phyloP scores from a whole-genome alignment of 2,888 invertebrate species.

The Lepidocyrtoides sp. region DNA sequence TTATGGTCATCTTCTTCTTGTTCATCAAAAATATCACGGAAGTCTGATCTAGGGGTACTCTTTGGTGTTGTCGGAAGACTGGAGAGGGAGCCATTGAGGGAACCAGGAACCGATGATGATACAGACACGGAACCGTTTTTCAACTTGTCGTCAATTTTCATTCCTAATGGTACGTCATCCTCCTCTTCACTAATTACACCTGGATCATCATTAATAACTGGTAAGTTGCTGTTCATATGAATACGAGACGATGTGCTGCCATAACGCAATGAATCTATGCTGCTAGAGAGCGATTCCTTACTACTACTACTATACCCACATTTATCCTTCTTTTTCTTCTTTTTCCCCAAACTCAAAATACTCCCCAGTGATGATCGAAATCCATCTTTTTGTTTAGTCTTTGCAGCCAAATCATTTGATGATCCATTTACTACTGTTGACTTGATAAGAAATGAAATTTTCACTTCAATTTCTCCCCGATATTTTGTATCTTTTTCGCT shows the following conservation, averaged over 20 bases:
- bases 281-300: conserved; percentile 46
- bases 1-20: neutral
- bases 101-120: conserved; percentile 27
- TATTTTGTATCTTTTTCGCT: conserved; percentile 65
- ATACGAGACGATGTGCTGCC: conserved; percentile 35
- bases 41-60: neutral
- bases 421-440: neutral
- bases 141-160: conserved; percentile 25
- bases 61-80: conserved; percentile 62
- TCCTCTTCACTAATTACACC: conserved; percentile 73
- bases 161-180: conserved; percentile 21
- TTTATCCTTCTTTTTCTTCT: conserved; percentile 67
- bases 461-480: conserved; percentile 68
- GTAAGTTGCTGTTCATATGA: conserved; percentile 62
- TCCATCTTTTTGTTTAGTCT: conserved; percentile 32
- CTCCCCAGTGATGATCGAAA: conserved; percentile 63
- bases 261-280: conserved; percentile 55
- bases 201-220: conserved; percentile 73
- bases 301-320: conserved; percentile 26
- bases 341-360: conserved; percentile 64
- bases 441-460: conserved; percentile 65
- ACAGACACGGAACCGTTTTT: neutral
- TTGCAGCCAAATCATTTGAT: conserved; percentile 25
- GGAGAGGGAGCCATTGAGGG: neutral
- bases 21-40: conserved; percentile 21